Conservation (phyloP, 2,797 vertebrate genomes). For the Galagoides demidoff region DNA sequence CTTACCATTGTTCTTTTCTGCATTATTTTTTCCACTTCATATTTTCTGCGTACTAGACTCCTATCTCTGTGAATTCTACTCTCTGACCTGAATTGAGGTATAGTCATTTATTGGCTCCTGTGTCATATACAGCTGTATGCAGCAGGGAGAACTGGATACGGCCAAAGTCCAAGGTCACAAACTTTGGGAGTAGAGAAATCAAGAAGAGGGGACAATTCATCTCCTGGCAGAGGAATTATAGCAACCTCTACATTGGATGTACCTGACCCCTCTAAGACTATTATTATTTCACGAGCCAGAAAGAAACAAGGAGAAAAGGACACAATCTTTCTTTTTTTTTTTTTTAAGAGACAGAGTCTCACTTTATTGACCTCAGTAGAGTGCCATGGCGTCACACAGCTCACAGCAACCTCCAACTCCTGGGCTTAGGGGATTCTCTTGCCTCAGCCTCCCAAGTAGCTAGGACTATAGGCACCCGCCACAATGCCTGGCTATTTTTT, state of each 20-base stretch:
- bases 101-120: not conserved
- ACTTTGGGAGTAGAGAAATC: not conserved
- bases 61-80: not conserved
- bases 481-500: no score
- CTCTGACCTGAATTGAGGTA: constrained; percentile 39
- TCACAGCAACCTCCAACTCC: no score
- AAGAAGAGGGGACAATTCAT: not conserved
- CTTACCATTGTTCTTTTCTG: not conserved
- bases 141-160: not conserved
- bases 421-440: no score
- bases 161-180: constrained; percentile 40
- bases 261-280: not conserved
- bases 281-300: not conserved
- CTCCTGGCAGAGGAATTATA: constrained; percentile 11
- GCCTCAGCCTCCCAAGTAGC: no score
- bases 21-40: constrained; percentile 33
- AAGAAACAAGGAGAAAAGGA: not conserved
- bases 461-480: no score
- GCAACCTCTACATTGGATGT: not conserved
- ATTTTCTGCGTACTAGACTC: constrained; percentile 11
- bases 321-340: not conserved
- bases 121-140: not conserved
- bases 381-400: no score
- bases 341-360: no score
- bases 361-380: no score